Conservation (phyloP, 2,797 vertebrate species). For the Kryptopterus vitreolus region DNA sequence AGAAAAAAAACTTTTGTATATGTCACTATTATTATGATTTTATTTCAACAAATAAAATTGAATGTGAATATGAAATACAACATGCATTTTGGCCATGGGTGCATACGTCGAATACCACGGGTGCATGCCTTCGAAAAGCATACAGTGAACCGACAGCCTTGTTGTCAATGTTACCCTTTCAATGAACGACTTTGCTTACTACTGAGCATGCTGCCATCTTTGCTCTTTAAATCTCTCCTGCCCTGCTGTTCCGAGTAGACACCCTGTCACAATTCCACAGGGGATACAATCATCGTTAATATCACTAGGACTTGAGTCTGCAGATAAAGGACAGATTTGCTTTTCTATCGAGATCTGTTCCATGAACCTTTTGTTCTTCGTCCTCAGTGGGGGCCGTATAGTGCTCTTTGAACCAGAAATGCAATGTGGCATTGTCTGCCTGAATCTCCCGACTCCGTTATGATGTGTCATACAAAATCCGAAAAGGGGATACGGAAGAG, state of each 20-base stretch:
- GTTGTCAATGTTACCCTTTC: background rate
- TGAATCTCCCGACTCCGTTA: conserved; percentile 64
- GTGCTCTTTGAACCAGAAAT: conserved; percentile 61
- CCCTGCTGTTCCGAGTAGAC: conserved; percentile 52
- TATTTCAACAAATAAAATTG: background rate
- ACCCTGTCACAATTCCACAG: conserved; percentile 52
- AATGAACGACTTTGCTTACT: background rate
- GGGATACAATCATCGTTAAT: conserved; percentile 51
- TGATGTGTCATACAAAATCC: conserved; percentile 54
- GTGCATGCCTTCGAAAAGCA: background rate
- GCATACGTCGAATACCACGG: too few species aligned
- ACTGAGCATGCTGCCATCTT: conserved; percentile 18
- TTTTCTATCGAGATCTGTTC: conserved; percentile 53
- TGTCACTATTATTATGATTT: background rate
- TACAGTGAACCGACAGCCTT: background rate
- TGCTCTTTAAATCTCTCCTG: conserved; percentile 26
- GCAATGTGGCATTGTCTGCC: conserved; percentile 71
- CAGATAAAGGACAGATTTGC: conserved; percentile 50
- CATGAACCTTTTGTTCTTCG: conserved; percentile 58
- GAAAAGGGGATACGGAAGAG: conserved; percentile 21
- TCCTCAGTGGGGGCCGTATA: conserved; percentile 60
- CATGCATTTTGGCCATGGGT: background rate
- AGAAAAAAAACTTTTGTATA: background rate
- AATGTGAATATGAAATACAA: too few species aligned
- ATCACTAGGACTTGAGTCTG: conserved; percentile 51